These are phyloP conservation scores for Gasterosteus nipponicus DNA, from an alignment of 2,113 vertebrate genomes.

Conservation along the genomic window DNA sequence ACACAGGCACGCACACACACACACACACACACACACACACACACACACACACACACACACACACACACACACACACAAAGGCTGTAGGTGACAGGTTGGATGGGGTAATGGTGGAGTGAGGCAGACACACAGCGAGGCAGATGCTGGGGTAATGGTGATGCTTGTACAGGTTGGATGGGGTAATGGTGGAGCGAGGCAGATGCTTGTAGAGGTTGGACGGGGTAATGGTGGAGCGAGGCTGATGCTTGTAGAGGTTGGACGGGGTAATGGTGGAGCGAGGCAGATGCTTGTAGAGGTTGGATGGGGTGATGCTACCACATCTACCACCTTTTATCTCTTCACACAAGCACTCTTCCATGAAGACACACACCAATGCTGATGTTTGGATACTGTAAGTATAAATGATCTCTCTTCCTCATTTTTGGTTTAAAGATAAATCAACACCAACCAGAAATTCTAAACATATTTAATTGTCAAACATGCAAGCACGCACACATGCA, in stretches of 20 bases:
- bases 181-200: no score
- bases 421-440: constrained; percentile 48
- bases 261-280: no score
- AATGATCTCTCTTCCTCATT: constrained; percentile 49
- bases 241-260: no score
- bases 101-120: not conserved
- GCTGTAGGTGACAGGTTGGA: no score
- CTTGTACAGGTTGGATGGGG: no score
- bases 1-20: not conserved
- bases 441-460: constrained; percentile 13
- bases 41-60: not conserved
- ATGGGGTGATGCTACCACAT: no score
- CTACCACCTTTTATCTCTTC: not conserved
- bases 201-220: no score
- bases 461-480: constrained; percentile 10
- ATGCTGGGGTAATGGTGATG: no score
- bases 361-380: not conserved
- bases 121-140: no score
- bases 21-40: not conserved
- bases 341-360: not conserved
- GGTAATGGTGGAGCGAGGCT: no score
- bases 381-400: constrained; percentile 12
- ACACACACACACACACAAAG: no score
- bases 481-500: not conserved
- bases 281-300: no score